Conservation (phyloP, 2,888 invertebrate species). For the Timandra comae region DNA sequence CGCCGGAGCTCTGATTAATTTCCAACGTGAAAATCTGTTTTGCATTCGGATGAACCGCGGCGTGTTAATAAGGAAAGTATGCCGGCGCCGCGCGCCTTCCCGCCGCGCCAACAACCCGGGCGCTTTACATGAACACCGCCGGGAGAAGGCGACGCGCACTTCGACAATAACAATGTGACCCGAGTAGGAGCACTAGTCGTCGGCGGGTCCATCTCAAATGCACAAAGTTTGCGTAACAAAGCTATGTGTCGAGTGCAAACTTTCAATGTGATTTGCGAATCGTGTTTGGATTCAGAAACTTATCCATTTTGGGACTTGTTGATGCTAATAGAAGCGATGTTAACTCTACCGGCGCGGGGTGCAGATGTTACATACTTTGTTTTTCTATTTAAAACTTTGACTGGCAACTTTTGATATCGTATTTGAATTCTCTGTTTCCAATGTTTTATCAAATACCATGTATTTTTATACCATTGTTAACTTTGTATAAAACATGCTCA, state of each 20-base stretch:
- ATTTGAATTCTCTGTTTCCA: too few relatives aligned
- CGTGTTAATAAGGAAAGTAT: conserved; percentile 38
- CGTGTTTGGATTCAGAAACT: conserved; percentile 9
- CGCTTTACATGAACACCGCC: too few relatives aligned
- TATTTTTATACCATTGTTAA: too few relatives aligned
- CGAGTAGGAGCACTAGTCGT: background rate
- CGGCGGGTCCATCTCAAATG: conserved; percentile 18
- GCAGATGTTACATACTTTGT: too few relatives aligned
- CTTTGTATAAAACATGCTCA: too few relatives aligned
- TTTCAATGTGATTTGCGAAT: conserved; percentile 14
- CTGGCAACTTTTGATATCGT: too few relatives aligned
- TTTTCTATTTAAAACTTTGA: too few relatives aligned
- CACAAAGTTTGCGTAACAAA: conserved; percentile 17
- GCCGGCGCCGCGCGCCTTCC: conserved; percentile 20
- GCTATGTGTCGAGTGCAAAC: conserved; percentile 9
- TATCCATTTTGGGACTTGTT: conserved; percentile 13
- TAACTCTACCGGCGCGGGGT: background rate
- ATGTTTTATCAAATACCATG: too few relatives aligned
- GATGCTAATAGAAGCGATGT: conserved; percentile 12
- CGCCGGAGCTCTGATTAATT: conserved; percentile 61
- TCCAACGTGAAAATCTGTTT: conserved; percentile 65
- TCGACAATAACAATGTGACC: background rate
- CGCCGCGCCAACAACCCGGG: background rate
- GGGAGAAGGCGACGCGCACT: too few relatives aligned
- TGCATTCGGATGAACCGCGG: conserved; percentile 57